Evolutionary conservation across 2,888 invertebrate species (phyloP), one percentile per base, ranked within the genome.

Genomic region (Brenthis ino): DNA sequence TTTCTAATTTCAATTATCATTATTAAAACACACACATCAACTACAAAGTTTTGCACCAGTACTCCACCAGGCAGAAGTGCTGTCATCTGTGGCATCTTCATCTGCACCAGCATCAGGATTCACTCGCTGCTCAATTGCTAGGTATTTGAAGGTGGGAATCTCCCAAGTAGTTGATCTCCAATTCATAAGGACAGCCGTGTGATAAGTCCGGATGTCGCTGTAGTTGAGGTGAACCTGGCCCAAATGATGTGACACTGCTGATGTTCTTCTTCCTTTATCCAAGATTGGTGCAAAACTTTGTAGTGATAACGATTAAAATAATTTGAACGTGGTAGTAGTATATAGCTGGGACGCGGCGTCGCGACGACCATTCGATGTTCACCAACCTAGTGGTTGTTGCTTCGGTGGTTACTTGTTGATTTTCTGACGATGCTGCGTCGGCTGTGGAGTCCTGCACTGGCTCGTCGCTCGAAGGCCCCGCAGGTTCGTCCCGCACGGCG

Each of bases 21-120:
- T 65, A 68, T 74, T 66, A 55, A 65, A 66, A 66, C 65, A 73
- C 75, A 77, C 76, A 75, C 76, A 77, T 87, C 87, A 82, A 77
- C 93, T 93, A 93, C 93, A 93, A 93, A 93, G 93, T 93, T 93
- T 93, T 93, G 93, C 93, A 93, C 93, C 92, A 82, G 78, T 81
- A 82, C 80, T 87, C 83, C 85, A 82, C 77, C 72, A n/a, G 24
- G 53, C 28, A 50, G 48, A 43, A 43, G 16, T 14, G 37, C 37
- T 54, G 37, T 54, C 63, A 43, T 54, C 53, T 43, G 20, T 54
- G 16, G 14, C 20, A 12, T 63, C 53, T 51, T 54, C 53, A 43
- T 43, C 53, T 37, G 53, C 11, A 16, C n/a, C 63, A 53, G 51
- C 63, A 13, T 54, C 47, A 6, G 16, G 37, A 2, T 33, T 14